Percentiles rank a stretch among this genome's conserved stretches.
These are phyloP conservation scores for Himalopsyche tibetana DNA, from an alignment of 2,888 invertebrate genomes.

Conservation along the genomic window DNA sequence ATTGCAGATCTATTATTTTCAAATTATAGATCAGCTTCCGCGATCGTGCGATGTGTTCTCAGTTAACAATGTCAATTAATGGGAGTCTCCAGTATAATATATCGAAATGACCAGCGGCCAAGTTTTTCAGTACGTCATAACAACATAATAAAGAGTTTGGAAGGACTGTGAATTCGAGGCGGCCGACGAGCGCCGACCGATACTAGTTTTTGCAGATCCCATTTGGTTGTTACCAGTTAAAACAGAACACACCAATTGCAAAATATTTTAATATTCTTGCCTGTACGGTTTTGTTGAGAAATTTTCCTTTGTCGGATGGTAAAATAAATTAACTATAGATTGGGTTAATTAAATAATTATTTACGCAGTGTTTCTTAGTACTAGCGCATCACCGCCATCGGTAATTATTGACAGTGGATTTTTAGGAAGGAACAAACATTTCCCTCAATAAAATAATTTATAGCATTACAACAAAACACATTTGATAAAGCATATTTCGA, in stretches of 20 bases:
- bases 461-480: too few species aligned
- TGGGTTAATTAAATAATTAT: conserved; percentile 23
- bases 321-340: conserved; percentile 14
- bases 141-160: conserved; percentile 50
- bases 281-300: background rate
- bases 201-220: conserved; percentile 56
- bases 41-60: background rate
- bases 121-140: conserved; percentile 38
- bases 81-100: conserved; percentile 1
- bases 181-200: conserved; percentile 48
- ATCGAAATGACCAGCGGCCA: conserved; percentile 12
- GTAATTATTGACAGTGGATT: too few species aligned
- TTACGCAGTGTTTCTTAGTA: background rate
- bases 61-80: conserved; percentile 54
- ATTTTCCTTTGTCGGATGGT: conserved; percentile 34
- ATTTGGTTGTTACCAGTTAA: conserved; percentile 60
- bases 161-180: background rate
- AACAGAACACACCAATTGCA: conserved; percentile 44
- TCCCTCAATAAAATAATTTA: too few species aligned
- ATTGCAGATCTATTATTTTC: background rate
- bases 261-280: conserved; percentile 36
- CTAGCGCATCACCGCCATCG: background rate
- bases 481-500: too few species aligned
- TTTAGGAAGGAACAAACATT: too few species aligned
- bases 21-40: background rate